Evolutionary conservation across 2,888 invertebrate genomes (phyloP).

Genomic region (Drosophila pegasa): DNA sequence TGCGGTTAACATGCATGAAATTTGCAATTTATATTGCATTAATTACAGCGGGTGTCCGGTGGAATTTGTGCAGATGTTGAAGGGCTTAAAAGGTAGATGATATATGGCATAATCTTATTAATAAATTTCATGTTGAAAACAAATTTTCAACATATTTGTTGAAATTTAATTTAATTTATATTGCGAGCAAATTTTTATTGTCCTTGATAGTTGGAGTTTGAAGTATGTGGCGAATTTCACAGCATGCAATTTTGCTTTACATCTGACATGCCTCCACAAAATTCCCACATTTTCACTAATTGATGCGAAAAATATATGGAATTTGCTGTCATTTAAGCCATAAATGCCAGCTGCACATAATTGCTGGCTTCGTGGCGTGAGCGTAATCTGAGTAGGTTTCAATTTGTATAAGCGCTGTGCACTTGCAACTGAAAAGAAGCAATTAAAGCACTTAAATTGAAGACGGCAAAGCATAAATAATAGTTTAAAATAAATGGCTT

Average conservation of each 20-base stretch:
- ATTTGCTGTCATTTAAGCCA: neutral
- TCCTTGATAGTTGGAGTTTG: neutral
- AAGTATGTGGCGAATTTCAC: neutral
- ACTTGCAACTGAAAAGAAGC: neutral
- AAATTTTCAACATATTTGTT: neutral
- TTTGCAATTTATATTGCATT: constrained; percentile 8
- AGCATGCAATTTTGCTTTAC: neutral
- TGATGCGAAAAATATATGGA: neutral
- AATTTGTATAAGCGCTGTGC: neutral
- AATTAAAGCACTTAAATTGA: neutral
- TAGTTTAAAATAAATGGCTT: neutral
- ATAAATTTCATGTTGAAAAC: neutral
- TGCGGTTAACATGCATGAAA: neutral
- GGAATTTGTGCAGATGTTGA: neutral
- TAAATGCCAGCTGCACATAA: neutral
- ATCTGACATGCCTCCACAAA: neutral
- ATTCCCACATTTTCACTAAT: neutral
- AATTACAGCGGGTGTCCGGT: neutral
- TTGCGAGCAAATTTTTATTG: neutral
- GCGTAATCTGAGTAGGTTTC: neutral
- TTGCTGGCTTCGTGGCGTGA: neutral
- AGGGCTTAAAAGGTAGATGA: neutral
- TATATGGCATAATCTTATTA: neutral
- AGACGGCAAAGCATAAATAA: neutral
- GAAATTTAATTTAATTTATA: neutral